Evolutionary conservation across 2,888 invertebrate species (phyloP).

Genomic region (Melitaea athalia): DNA sequence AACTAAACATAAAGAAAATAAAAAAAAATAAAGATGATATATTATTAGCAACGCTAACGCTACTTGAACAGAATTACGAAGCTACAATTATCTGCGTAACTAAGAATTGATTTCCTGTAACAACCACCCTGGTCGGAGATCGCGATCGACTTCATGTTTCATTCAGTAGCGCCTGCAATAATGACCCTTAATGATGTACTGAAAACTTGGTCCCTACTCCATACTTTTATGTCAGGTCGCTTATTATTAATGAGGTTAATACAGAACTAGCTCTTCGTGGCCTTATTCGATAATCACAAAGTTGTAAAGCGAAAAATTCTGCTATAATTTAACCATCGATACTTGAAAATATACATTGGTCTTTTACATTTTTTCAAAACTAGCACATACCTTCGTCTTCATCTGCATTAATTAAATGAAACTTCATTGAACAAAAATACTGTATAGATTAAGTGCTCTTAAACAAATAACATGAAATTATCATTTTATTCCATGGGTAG

Average conservation of each 20-base stretch:
- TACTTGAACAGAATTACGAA: constrained; percentile 23
- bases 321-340: constrained; percentile 8
- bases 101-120: constrained; percentile 63
- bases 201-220: constrained; percentile 40
- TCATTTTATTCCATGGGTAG: no score
- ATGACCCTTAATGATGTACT: constrained; percentile 60
- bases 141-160: constrained; percentile 67
- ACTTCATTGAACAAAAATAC: no score
- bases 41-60: constrained; percentile 18
- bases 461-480: no score
- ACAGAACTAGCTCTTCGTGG: constrained; percentile 27
- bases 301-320: constrained; percentile 3
- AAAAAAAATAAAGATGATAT: neutral
- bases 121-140: constrained; percentile 58
- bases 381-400: neutral
- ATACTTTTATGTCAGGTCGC: constrained; percentile 36
- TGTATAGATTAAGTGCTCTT: no score
- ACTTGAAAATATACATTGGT: neutral
- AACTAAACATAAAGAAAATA: neutral
- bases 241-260: constrained; percentile 41
- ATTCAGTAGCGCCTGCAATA: constrained; percentile 66
- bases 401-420: no score
- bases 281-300: constrained; percentile 32
- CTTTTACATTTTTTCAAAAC: neutral
- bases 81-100: constrained; percentile 58